phyloP scores from a whole-genome alignment of 1,140 invertebrate species.

The Caenorhabditis inopinata region DNA sequence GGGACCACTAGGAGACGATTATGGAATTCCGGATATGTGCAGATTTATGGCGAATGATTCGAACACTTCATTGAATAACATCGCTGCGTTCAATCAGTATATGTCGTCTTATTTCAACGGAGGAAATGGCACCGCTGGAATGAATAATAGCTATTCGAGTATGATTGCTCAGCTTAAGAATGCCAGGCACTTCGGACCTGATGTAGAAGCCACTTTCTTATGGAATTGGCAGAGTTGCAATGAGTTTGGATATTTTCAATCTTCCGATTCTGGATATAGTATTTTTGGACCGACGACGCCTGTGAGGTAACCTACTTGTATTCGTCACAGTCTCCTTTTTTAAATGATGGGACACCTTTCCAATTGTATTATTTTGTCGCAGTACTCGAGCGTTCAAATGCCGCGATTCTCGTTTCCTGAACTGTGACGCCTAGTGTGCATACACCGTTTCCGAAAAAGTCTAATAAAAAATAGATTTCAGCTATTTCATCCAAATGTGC shows the following conservation, averaged over 20 bases:
- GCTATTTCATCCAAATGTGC: no score
- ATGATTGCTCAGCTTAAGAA: conserved; percentile 12
- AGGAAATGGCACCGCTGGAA: neutral
- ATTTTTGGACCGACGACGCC: conserved; percentile 79
- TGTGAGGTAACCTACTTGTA: conserved; percentile 70
- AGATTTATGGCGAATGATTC: conserved; percentile 20
- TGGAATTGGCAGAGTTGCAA: conserved; percentile 74
- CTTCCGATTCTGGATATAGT: conserved; percentile 74
- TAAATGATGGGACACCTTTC: no score
- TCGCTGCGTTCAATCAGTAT: conserved; percentile 8
- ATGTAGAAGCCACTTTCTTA: neutral
- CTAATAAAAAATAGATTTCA: no score
- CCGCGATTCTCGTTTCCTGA: no score
- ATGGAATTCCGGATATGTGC: conserved; percentile 36
- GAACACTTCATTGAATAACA: conserved; percentile 31
- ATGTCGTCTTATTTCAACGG: conserved; percentile 12
- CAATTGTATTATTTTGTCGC: no score
- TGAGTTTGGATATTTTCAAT: conserved; percentile 92
- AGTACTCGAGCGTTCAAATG: no score
- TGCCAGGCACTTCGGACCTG: neutral
- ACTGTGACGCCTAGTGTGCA: no score
- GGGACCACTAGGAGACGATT: conserved; percentile 5
- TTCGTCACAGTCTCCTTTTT: no score
- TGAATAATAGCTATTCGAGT: conserved; percentile 39
- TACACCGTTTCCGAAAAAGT: no score